Conservation (phyloP, 2,888 invertebrate species). For the Netelia virgata region DNA sequence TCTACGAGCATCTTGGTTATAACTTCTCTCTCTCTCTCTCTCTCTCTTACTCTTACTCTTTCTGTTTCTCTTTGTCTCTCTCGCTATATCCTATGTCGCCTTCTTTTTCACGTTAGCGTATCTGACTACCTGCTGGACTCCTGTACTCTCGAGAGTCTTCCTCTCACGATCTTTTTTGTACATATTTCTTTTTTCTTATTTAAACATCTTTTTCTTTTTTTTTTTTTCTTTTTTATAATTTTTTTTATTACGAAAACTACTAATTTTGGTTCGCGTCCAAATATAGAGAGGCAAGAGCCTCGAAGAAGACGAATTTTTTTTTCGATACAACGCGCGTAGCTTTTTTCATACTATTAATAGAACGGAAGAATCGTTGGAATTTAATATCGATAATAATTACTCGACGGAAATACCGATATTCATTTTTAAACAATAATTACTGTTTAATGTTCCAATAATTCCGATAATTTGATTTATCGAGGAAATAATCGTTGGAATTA, state of each 20-base stretch:
- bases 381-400: too few species aligned
- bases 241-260: slow-evolving; percentile 39
- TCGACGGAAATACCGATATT: too few species aligned
- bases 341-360: not conserved
- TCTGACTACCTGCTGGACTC: slow-evolving; percentile 39
- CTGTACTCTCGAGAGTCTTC: slow-evolving; percentile 60
- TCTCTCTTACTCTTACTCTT: slow-evolving; percentile 30
- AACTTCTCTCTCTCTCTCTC: slow-evolving; percentile 58
- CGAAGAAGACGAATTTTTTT: slow-evolving; percentile 16
- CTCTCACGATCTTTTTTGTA: slow-evolving; percentile 15
- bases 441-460: too few species aligned
- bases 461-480: too few species aligned
- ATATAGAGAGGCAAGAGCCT: slow-evolving; percentile 24
- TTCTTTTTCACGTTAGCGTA: slow-evolving; percentile 21
- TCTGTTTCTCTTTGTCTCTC: slow-evolving; percentile 13
- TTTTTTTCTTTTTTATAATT: slow-evolving; percentile 33
- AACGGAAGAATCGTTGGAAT: too few species aligned
- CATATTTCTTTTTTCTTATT: slow-evolving; percentile 23
- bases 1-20: slow-evolving; percentile 72
- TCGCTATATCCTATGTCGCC: slow-evolving; percentile 19
- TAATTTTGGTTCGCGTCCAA: slow-evolving; percentile 32
- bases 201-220: slow-evolving; percentile 11
- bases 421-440: too few species aligned
- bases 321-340: not conserved
- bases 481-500: too few species aligned